Evolutionary conservation across 2,888 invertebrate genomes (phyloP), one percentile per base, ranked within the genome.

Genomic region (Hymenopus coronatus): DNA sequence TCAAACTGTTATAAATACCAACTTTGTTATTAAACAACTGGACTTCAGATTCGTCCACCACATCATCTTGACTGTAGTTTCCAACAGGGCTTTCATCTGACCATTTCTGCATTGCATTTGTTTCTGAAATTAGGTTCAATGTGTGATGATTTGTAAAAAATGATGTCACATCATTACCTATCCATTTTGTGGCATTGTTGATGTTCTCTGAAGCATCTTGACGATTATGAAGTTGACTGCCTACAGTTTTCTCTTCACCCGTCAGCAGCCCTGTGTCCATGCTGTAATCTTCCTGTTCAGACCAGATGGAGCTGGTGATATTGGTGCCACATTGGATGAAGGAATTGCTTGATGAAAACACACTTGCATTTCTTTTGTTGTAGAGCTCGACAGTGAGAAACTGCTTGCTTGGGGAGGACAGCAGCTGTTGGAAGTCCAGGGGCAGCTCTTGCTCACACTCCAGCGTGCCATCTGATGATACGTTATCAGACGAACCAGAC

Each of bases 381-480:
- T 92, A 92, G 70, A 92, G 92, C 90, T 92, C 92, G 91, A 92
- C 92, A 90, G 92, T 92, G 88, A 92, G 92, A 84, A 92, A 92
- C 82, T 92, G 93, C 90, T 95, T 94, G 89, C 94, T 94, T 27
- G 95, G 95, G 84, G 95, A 95, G 90, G 95, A 94, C 85, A 95
- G 93, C 89, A 95, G 92, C 91, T 95, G 94, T 90, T 94, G 94
- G 90, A 95, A 94, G 92, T 95, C 95, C 91, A 95, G 94, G n/a
- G 95, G 95, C 91, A 95, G 93, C 91, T 95, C 95, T 90, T 95
- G 95, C 91, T 95, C 95, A 85, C 28, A 82, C 12, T 89, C 87
- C 25, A 88, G 14, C 20, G 40, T 88, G n/a, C 30, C 83, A 91
- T 95, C 94, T n/a, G 82, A 83, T 30, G 83, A 82, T 20, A 40